Evolutionary conservation across 2,113 vertebrate genomes (phyloP), one percentile per base, ranked within the genome.

Genomic region (Cyprinodon variegatus): DNA sequence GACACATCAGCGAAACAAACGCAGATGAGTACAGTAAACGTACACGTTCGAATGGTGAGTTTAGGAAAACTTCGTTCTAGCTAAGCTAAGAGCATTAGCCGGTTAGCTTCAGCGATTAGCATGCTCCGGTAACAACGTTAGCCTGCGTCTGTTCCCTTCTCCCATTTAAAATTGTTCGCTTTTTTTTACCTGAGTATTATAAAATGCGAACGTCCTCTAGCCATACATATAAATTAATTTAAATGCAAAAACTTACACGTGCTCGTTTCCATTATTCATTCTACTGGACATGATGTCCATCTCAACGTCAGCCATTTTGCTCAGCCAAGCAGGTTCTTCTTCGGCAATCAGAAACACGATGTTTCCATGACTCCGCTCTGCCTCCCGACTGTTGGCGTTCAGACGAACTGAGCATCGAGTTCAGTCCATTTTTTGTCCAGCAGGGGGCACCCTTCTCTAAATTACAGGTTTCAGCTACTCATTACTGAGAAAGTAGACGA

Each of bases 211-310:
- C 5, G 13, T 3, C 3, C 20, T 6, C 8, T 8, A 22, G 14
- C 1, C 6, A 39, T 2, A 0, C 22, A 40, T 11, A 1, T 9
- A 2, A 59, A 45, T 15, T 10, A 38, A 63, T 2, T 69, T 57
- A 11, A 70, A 68, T 50, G 37, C 59, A 79, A 79, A 63, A 20
- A 86, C 91, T 91, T 88, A 93, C 92, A 93, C 88, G 92, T 93
- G 92, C 79, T 93, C 92, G 80, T 92, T 92, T 63, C 90, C 91
- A 88, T 93, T 93, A 92, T 93, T 93, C 92, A 93, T 93, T 90
- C 90, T 91, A 12, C 77, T 93, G 78, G 91, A 90, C 83, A 88
- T 65, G 83, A 92, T 91, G 71, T 92, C 92, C 90, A 91, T 89
- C 85, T 93, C 90, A 57, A 93, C 89, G 82, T 93, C 92, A 78